Base-by-base conservation (phyloP, 1,140 invertebrate species). In the Amyelois transitella region DNA sequence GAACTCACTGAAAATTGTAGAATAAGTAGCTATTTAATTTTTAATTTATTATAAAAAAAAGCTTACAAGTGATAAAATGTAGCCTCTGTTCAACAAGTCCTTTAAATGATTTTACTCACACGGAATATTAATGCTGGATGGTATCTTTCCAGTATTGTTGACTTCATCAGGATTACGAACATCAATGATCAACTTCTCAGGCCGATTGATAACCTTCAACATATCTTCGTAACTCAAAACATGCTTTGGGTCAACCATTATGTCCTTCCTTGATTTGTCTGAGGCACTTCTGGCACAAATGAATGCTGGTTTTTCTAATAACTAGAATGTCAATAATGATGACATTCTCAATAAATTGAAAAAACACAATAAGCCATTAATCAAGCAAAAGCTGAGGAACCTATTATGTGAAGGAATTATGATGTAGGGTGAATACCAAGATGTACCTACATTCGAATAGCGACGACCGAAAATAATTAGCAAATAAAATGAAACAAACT, bases 81-180 rank as follows among this genome's bases (percentile, higher is more conserved):
- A 22, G 44, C 21, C 25, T 32, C 52, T 20, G 19, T 49, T 10
- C 28, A 6, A 44, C 57, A 60, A 53, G 18, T 43, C 45, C 7
- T 45, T 20, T 22, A 60, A 4, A 53, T 25, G 49, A 60, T 48
- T 5, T 21, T 62, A 58, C 53, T 81, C 90, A 91, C 93, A 90
- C 64, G 92, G 93, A 68, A 94, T 93, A 67, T 94, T 93, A 60
- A 94, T 92, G 64, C 91, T 93, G 14, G 90, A 89, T 28, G 93
- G 92, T 51, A 94, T 90, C 74, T 90, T 88, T 3, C 93, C 93
- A 49, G 91, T 93, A 62, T 91, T 89, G 53, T 90, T 69, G 1
- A 94, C 82, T 81, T 94, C 93, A 38, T 89, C 75, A 1, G 91
- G 90, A 66, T 93, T 92, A 18, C 93, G 89, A 0, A 94, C 92